Evolutionary conservation across 2,888 invertebrate genomes (phyloP).

Genomic region (Achlya flavicornis): DNA sequence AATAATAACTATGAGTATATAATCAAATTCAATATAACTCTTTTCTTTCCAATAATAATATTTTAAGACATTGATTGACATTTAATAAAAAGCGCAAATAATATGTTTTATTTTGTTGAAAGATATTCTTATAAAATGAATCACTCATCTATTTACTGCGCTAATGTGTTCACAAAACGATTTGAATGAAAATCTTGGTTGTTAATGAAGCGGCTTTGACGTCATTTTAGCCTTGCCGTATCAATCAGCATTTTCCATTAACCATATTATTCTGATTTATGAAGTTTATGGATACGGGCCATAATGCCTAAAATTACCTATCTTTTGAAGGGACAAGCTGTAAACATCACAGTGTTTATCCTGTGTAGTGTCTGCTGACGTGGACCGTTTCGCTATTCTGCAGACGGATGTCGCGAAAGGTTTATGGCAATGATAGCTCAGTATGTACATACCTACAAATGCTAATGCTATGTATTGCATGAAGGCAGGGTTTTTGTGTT

Average conservation of each 20-base stretch:
- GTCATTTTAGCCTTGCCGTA: neutral
- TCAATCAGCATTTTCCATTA: neutral
- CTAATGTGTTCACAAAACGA: neutral
- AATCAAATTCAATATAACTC: neutral
- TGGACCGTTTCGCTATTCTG: too few species aligned
- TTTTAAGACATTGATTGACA: slow-evolving; percentile 15
- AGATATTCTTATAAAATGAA: neutral
- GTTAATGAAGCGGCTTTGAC: neutral
- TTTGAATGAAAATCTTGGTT: neutral
- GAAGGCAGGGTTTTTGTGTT: too few species aligned
- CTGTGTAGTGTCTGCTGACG: too few species aligned
- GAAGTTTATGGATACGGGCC: too few species aligned
- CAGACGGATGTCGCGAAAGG: too few species aligned
- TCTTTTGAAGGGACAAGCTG: too few species aligned
- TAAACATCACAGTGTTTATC: too few species aligned
- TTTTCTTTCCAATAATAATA: slow-evolving; percentile 13
- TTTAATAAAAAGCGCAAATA: slow-evolving; percentile 9
- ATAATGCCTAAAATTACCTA: too few species aligned
- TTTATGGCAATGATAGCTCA: too few species aligned
- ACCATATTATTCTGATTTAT: too few species aligned
- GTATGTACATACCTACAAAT: too few species aligned
- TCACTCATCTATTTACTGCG: neutral
- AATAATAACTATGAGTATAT: neutral
- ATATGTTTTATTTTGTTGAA: neutral
- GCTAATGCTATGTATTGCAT: too few species aligned